Conservation (phyloP, 2,113 vertebrate genomes). For the Eulacestoma nigropectus region DNA sequence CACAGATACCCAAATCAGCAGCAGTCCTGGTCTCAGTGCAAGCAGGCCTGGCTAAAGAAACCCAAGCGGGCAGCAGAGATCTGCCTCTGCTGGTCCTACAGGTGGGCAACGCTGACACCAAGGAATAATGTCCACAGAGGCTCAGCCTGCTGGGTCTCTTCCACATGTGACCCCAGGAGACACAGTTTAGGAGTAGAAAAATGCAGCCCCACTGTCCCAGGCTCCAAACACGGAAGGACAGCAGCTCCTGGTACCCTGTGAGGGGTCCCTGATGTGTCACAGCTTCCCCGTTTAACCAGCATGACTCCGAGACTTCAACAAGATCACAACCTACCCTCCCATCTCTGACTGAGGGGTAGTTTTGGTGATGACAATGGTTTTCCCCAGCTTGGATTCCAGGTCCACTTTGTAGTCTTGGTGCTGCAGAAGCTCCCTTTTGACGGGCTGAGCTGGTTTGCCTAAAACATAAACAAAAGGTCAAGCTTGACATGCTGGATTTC, state of each 20-base stretch:
- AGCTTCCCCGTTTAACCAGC: not conserved
- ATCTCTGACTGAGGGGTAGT: constrained; percentile 97
- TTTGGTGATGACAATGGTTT: constrained; percentile 97
- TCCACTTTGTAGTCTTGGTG: constrained; percentile 99
- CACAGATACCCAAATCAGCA: not conserved
- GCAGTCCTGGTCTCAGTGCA: not conserved
- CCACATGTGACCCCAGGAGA: not conserved
- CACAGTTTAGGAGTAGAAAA: not conserved
- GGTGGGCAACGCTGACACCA: not conserved
- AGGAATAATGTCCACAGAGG: not conserved
- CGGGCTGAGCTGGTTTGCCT: constrained; percentile 86
- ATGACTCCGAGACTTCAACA: not conserved
- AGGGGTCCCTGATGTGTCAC: not conserved
- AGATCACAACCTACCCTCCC: constrained; percentile 82
- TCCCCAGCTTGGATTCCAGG: constrained; percentile 96
- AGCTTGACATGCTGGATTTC: not conserved
- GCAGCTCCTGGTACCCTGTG: too few relatives aligned
- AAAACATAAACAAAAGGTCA: not conserved
- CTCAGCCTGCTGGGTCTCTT: not conserved
- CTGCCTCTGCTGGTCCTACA: not conserved
- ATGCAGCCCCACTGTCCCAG: accelerated
- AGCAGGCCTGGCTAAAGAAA: not conserved
- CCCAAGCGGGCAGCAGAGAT: not conserved
- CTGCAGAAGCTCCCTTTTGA: constrained; percentile 92
- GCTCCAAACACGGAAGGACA: not conserved